phyloP scores from a whole-genome alignment of 53 echinoderm and acorn worm genomes.

The Patiria pectinifera region DNA sequence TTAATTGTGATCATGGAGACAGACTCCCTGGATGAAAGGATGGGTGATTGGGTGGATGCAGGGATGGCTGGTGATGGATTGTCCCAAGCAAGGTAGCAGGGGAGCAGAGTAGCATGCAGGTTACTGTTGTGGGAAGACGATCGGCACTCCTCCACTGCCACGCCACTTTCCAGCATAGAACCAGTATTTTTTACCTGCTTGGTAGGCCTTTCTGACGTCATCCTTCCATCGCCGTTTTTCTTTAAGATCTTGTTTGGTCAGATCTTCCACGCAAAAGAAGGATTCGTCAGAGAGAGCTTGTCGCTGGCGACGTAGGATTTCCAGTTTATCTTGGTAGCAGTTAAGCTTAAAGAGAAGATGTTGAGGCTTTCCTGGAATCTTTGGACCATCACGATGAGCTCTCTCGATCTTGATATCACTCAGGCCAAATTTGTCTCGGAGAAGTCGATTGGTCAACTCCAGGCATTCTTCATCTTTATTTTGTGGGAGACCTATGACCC shows the following conservation, averaged over 20 bases:
- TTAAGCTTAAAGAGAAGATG: slow-evolving; percentile 30
- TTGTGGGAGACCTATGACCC: slow-evolving; percentile 33
- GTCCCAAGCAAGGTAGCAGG: too few species aligned
- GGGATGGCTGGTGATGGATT: too few species aligned
- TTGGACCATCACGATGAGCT: slow-evolving; percentile 47
- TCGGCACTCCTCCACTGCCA: slow-evolving; percentile 4
- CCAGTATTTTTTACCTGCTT: not conserved
- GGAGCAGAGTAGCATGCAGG: too few species aligned
- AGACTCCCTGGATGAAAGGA: too few species aligned
- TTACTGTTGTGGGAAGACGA: not conserved
- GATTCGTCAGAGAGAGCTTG: not conserved
- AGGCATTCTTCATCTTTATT: slow-evolving; percentile 25
- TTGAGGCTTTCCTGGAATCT: not conserved
- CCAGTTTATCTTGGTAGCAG: slow-evolving; percentile 32
- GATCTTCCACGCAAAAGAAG: slow-evolving; percentile 20
- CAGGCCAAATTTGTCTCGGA: slow-evolving; percentile 4
- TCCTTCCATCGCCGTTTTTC: slow-evolving; percentile 14
- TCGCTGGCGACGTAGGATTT: not conserved
- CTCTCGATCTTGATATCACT: slow-evolving; percentile 20
- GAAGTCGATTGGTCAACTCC: not conserved
- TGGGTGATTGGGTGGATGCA: too few species aligned
- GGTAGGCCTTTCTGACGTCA: slow-evolving; percentile 10
- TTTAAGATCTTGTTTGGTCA: slow-evolving; percentile 15
- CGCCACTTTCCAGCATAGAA: slow-evolving; percentile 52
- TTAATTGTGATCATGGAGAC: too few species aligned